Evolutionary conservation across 1,140 invertebrate species (phyloP), one percentile per base, ranked within the genome.

Genomic region (Zaprionus capensis): DNA sequence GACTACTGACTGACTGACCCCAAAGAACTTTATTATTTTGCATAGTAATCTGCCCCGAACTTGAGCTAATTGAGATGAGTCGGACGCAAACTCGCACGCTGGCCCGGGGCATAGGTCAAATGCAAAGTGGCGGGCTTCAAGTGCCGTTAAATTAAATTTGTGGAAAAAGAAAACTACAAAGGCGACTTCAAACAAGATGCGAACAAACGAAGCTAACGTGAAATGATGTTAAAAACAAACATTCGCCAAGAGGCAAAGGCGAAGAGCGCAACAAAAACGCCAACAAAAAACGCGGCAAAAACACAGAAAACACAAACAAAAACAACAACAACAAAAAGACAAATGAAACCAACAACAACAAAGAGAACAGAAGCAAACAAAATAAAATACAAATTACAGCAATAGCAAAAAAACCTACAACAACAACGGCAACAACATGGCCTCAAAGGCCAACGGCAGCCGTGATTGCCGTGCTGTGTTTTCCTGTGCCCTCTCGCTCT

Each of bases 211-310:
- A 51, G 38, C 71, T 49, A 71, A 78, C 58, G 80, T 57, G 69
- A 86, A 80, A 79, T 82, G 51, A 76, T 82, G 79, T 67, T 82
- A 53, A 86, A 70, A 85, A 80, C 80, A 82, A 79, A 81, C 62
- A 85, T 58, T 82, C 26, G 82, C 83, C 82, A 72, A 58, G 71
- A 82, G 83, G 67, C 79, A 76, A 70, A 24, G 66, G 22, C 34
- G 31, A 70, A 76, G 81, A 81, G 79, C 75, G 61, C 69, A 73
- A 76, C 71, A 74, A 61, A 46, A 64, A 57, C n/a, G 31, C 4
- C 22, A 64, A 55, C 26, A 41, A 31, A 63, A 68, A 59, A 51
- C n/a, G 38, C 9, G 31, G 9, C 9, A 9, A 34, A 34, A 9
- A 11, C 14, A 62, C 58, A 7, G 44, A 20, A 70, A 74, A 38